A percentile compares a stretch with the other conserved stretches of the same genome.
Conservation (phyloP, 1,140 invertebrate species). For the Bombyx mandarina region DNA sequence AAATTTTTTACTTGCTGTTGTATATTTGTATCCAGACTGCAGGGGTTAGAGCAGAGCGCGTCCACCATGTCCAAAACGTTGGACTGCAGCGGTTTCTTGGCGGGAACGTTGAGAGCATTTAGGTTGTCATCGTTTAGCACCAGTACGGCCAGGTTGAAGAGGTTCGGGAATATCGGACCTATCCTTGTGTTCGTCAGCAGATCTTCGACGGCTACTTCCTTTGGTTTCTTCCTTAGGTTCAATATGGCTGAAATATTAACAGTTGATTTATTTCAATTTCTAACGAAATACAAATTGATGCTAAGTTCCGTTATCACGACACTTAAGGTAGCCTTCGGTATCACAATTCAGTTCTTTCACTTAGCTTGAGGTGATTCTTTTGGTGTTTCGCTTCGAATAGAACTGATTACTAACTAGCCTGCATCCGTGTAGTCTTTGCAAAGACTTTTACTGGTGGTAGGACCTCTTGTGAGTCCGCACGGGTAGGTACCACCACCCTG, state of each 20-base stretch:
- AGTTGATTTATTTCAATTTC: neutral
- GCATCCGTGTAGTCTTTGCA: too few relatives aligned
- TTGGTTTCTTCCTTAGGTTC: slow-evolving; percentile 55
- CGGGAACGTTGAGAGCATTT: slow-evolving; percentile 55
- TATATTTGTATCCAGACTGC: slow-evolving; percentile 66
- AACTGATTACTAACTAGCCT: too few relatives aligned
- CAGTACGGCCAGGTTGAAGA: slow-evolving; percentile 61
- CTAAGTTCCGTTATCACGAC: too few relatives aligned
- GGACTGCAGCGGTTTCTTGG: slow-evolving; percentile 55
- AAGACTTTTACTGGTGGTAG: too few relatives aligned
- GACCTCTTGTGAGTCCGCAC: too few relatives aligned
- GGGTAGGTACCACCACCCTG: too few relatives aligned
- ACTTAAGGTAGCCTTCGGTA: too few relatives aligned
- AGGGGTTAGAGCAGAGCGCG: slow-evolving; percentile 63
- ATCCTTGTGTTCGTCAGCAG: slow-evolving; percentile 62
- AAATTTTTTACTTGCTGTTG: slow-evolving; percentile 49
- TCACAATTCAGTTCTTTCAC: too few relatives aligned
- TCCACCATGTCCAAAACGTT: slow-evolving; percentile 67
- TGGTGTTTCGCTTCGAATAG: too few relatives aligned
- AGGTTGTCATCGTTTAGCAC: slow-evolving; percentile 65
- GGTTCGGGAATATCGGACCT: slow-evolving; percentile 65
- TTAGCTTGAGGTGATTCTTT: too few relatives aligned
- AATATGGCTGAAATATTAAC: slow-evolving; percentile 53
- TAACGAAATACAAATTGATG: too few relatives aligned
- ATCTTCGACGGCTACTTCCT: slow-evolving; percentile 62